Conservation (phyloP, 2,888 invertebrate genomes). For the Ernsta delagoae region DNA sequence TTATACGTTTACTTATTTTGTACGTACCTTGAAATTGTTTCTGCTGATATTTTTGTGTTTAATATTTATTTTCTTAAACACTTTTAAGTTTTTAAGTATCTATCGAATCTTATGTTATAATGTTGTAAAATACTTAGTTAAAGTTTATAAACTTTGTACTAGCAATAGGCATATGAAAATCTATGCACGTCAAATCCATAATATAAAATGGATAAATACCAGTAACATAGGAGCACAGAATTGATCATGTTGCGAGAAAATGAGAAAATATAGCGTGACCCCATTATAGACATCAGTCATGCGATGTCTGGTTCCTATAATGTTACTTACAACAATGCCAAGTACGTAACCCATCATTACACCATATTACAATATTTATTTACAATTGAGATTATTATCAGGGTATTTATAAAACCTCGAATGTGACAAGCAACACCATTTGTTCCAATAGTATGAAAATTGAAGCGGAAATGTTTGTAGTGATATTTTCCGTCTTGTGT, state of each 20-base stretch:
- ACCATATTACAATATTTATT: conserved; percentile 14
- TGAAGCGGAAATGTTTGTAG: conserved; percentile 3
- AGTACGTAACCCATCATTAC: conserved; percentile 42
- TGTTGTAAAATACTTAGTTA: too few species aligned
- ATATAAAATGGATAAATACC: too few species aligned
- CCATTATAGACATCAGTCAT: conserved; percentile 14
- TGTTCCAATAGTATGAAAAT: conserved; percentile 5
- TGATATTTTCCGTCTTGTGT: conserved; percentile 21
- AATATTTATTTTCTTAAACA: not conserved
- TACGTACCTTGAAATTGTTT: not conserved
- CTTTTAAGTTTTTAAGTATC: too few species aligned
- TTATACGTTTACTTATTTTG: too few species aligned
- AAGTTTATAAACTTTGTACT: too few species aligned
- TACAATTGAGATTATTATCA: conserved; percentile 55
- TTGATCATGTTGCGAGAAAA: conserved; percentile 35
- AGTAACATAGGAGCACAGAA: too few species aligned
- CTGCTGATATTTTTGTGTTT: not conserved
- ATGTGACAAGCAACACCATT: conserved; percentile 27
- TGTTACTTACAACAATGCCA: conserved; percentile 33
- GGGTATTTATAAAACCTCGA: conserved; percentile 50
- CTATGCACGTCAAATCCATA: too few species aligned
- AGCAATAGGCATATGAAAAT: too few species aligned
- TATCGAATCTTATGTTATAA: too few species aligned
- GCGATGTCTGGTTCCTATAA: conserved; percentile 31
- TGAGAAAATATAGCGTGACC: conserved; percentile 37